These are phyloP conservation scores for Trichopria drosophilae DNA, from an alignment of 2,888 invertebrate species.

Conservation along the genomic window DNA sequence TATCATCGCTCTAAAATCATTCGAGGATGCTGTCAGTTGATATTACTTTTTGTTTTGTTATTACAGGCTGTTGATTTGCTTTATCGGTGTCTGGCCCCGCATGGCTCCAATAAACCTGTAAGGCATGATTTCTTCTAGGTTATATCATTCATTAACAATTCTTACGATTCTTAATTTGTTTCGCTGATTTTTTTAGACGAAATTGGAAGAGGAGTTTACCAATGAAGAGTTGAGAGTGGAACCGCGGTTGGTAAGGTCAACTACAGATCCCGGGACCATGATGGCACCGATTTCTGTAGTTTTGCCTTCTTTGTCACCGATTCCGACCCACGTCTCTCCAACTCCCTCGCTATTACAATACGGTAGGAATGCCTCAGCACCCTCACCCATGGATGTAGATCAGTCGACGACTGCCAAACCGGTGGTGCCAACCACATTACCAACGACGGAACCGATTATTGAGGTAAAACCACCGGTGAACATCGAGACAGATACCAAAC, in stretches of 20 bases:
- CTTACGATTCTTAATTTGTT: conserved; percentile 37
- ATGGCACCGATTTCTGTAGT: conserved; percentile 51
- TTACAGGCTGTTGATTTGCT: conserved; percentile 59
- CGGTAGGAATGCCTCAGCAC: conserved; percentile 8
- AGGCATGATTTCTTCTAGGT: conserved; percentile 57
- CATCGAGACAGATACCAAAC: conserved; percentile 45
- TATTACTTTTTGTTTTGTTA: conserved; percentile 56
- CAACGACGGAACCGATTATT: conserved; percentile 40
- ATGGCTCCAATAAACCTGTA: conserved; percentile 59
- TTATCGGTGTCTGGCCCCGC: conserved; percentile 59
- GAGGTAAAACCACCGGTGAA: conserved; percentile 49
- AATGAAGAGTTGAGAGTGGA: conserved; percentile 48
- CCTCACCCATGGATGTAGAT: conserved; percentile 20
- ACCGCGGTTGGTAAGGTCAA: conserved; percentile 30
- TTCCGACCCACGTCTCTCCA: conserved; percentile 34
- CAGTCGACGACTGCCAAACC: conserved; percentile 39
- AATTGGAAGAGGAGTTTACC: conserved; percentile 56
- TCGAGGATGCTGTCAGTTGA: conserved; percentile 55
- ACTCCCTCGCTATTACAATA: conserved; percentile 23
- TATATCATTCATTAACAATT: conserved; percentile 34
- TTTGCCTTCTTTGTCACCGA: conserved; percentile 51
- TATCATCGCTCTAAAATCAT: too few relatives aligned
- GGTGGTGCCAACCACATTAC: conserved; percentile 41
- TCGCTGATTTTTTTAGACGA: conserved; percentile 50
- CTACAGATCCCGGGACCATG: conserved; percentile 8